A percentile compares a stretch with the other conserved stretches of the same genome.
Conservation (phyloP, 2,113 vertebrate species). For the Campylomormyrus tamandua region DNA sequence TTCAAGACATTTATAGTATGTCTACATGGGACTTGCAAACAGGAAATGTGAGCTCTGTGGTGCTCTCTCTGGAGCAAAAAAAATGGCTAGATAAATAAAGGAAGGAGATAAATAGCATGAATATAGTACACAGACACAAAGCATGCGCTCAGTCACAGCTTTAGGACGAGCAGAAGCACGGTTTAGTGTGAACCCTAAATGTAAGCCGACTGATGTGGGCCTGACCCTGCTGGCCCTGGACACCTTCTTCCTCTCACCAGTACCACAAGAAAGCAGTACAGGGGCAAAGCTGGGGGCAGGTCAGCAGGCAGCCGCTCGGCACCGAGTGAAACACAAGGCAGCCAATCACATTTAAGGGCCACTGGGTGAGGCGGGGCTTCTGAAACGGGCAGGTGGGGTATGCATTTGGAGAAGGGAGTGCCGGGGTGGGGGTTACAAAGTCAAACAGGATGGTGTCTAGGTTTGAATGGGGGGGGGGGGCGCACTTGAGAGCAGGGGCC, state of each 20-base stretch:
- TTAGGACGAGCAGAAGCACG: background rate
- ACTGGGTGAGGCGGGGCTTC: background rate
- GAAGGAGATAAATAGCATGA: background rate
- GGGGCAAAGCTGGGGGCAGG: background rate
- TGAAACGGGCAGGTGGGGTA: background rate
- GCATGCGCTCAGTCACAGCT: background rate
- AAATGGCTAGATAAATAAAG: background rate
- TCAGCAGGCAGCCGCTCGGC: background rate
- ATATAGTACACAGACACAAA: background rate
- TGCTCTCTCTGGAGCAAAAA: background rate
- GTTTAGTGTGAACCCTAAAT: background rate
- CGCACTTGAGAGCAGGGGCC: background rate
- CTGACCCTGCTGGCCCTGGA: background rate
- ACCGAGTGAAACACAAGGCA: background rate
- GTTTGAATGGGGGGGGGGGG: background rate
- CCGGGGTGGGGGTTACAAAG: background rate
- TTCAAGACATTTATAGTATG: background rate
- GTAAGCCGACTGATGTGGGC: background rate
- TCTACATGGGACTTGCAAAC: background rate
- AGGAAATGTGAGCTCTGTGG: background rate
- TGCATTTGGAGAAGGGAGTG: background rate
- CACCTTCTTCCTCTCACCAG: background rate
- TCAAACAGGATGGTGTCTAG: background rate
- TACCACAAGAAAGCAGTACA: background rate
- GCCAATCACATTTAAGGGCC: background rate